A percentile compares a stretch with the other conserved stretches of the same genome.
These are phyloP conservation scores for Drosophila histrio DNA, from an alignment of 2,888 invertebrate species.

Conservation along the genomic window DNA sequence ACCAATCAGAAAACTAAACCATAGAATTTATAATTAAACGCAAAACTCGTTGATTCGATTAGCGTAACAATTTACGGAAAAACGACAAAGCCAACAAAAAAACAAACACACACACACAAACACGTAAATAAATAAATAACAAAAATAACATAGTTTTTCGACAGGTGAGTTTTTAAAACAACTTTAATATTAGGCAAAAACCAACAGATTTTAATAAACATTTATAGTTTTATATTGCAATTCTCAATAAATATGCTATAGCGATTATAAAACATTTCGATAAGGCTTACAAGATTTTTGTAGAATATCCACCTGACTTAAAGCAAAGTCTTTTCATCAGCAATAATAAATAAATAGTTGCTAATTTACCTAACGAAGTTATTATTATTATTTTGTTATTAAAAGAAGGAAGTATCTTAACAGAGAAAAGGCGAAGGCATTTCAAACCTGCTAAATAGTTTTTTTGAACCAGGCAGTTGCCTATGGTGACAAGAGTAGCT, in stretches of 20 bases:
- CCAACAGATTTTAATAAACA: background rate
- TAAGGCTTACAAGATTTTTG: background rate
- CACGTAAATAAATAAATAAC: constrained; percentile 12
- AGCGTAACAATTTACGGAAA: constrained; percentile 27
- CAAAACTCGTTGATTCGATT: constrained; percentile 44
- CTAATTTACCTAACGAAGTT: background rate
- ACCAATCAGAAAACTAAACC: constrained; percentile 50
- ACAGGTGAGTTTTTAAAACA: constrained; percentile 30
- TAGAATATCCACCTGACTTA: background rate
- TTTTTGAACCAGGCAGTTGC: no score
- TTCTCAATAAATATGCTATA: background rate
- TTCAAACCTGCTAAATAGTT: no score
- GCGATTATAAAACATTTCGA: background rate
- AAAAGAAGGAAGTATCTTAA: no score
- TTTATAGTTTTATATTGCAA: background rate
- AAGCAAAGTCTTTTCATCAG: background rate
- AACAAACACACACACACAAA: constrained; percentile 23
- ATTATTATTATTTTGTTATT: no score
- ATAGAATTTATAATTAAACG: constrained; percentile 53
- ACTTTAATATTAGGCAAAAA: background rate
- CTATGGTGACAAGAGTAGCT: no score
- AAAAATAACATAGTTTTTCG: constrained; percentile 6
- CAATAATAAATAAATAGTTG: background rate
- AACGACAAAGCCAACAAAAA: constrained; percentile 18
- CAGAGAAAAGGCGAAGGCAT: no score